Evolutionary conservation across 2,113 vertebrate genomes (phyloP), one percentile per base, ranked within the genome.

Genomic region (Dicaeum eximium): DNA sequence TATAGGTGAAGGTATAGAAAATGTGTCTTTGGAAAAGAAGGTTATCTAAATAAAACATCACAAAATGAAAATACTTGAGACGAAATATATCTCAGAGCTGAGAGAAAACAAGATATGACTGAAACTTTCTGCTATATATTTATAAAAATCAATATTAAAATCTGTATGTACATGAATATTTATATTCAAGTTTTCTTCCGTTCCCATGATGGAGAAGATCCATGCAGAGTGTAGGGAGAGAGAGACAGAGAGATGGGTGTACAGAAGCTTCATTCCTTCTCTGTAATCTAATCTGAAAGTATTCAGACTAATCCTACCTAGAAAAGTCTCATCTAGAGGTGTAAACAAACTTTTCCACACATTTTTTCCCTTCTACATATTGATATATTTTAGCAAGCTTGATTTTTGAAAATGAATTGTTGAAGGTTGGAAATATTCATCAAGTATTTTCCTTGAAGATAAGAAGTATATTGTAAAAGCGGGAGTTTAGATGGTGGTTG

Each of bases 221-320:
- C 11, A 12, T n/a, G 27, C 30, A 44, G 2, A 2, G 11, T 1
- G 2, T 21, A 20, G 8, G 5, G 15, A 40, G 9, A 31, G 15
- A 50, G 3, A 42, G 6, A 37, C 6, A 27, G 15, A 53, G 20
- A 31, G 8, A 20, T 5, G 10, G 13, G 11, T 19, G 35, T 15
- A 7, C 4, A 62, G 25, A 79, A 54, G 4, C 11, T 71, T 71
- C 50, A 4, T 56, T 77, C 9, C 7, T 67, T 62, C 15, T 15
- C 6, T 67, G 14, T 58, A 6, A 25, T 69, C 44, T 78, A 50
- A 38, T 51, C 14, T 44, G 58, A 78, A 84, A 81, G 51, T 48
- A 3, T 54, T 81, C 25, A 56, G 24, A 40, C 3, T 70, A 37
- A 45, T 67, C 80, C 9, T 40, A 3, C 48, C 28, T 22, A 69